Conservation (phyloP, 1,140 invertebrate genomes). For the Sipha flava region DNA sequence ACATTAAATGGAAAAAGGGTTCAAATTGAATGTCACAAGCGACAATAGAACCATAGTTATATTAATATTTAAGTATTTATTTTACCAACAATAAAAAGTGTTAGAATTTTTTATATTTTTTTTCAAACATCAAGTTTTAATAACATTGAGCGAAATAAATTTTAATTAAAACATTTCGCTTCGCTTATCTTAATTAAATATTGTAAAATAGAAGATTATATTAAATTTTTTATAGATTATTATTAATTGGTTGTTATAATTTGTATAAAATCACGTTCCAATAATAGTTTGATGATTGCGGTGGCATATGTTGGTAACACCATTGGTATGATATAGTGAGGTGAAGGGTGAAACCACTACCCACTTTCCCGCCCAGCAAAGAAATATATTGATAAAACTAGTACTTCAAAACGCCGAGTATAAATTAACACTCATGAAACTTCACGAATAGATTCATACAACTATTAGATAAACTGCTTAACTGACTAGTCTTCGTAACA, state of each 20-base stretch:
- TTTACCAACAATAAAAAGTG: neutral
- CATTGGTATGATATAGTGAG: neutral
- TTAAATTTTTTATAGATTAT: too few relatives aligned
- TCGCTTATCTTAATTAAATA: too few relatives aligned
- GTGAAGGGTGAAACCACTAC: neutral
- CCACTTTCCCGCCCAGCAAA: neutral
- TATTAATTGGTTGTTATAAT: too few relatives aligned
- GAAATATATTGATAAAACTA: conserved; percentile 7
- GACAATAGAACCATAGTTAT: neutral
- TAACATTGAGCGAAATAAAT: too few relatives aligned
- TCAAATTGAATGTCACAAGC: neutral
- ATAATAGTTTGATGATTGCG: neutral
- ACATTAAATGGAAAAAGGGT: neutral
- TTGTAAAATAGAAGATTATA: too few relatives aligned
- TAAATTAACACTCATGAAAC: too few relatives aligned
- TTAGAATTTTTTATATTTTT: too few relatives aligned
- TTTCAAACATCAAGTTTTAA: too few relatives aligned
- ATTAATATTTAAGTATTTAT: neutral
- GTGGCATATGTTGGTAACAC: neutral
- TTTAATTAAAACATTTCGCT: too few relatives aligned
- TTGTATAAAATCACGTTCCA: too few relatives aligned
- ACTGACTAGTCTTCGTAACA: neutral
- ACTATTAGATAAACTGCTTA: too few relatives aligned
- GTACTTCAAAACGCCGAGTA: neutral
- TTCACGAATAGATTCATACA: too few relatives aligned